Base-by-base conservation (phyloP, 92 coral and sea anemone genomes). In the Zoanthus gigantus region DNA sequence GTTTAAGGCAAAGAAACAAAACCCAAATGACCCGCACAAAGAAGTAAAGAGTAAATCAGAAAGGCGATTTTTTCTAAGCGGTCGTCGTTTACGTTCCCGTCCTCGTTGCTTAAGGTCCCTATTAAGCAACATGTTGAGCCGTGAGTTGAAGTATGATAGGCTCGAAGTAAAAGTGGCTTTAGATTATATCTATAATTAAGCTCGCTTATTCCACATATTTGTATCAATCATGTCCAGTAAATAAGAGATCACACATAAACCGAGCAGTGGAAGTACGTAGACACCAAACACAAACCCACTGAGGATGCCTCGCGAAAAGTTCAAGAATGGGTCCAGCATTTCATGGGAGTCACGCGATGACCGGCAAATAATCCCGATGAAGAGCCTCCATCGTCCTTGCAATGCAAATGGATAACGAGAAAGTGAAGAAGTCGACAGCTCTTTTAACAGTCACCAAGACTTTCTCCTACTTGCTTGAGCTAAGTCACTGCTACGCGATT, bases 261-360 rank as follows among this genome's bases (percentile, higher is more conserved):
- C 5, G 30, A 66, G 34, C 72, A 66, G 30, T 66, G 72, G 72
- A 66, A 66, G 11, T 66, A 66, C 72, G 72, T 66, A 29, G 72
- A 66, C 7, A 66, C 31, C 72, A 16, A 66, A 10, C 29, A 29
- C 31, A 66, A 66, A 9, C 72, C 72, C 5, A 45, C 74, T 28
- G 74, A 69, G 6, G 74, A 69, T 16, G 74, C 32, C 2, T 69
- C 74, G 44, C 74, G 74, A 29, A 42, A 45, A 11, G 14, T 29
- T 42, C 61, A 56, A 56, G 61, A 56, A 9, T 9, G 75, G 44
- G 31, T 45, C 75, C 5, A 17, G 13, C 9, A 28, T 71, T 16
- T 45, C 31, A 6, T 71, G 75, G 75, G 75, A 71, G 9, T 45
- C 11, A 8, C 14, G 75, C 8, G 75, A 71, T 13, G 45, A 71